phyloP scores from a whole-genome alignment of 2,113 vertebrate genomes.

The Opisthocomus hoazin region DNA sequence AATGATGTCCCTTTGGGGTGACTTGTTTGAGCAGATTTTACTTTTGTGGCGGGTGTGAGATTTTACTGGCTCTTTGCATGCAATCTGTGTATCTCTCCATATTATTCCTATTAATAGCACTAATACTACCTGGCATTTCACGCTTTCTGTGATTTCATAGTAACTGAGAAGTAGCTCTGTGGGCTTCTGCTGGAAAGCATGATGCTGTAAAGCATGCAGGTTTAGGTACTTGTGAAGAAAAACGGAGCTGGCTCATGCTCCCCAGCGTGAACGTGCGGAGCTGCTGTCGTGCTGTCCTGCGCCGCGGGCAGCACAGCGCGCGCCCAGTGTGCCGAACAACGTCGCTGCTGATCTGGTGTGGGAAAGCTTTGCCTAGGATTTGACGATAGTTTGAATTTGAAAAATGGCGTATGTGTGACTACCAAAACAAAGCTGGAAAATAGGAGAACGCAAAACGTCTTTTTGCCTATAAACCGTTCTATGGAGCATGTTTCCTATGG shows the following conservation, averaged over 20 bases:
- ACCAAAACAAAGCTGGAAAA: not conserved
- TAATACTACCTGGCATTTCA: not conserved
- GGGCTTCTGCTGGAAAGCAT: conserved; percentile 15
- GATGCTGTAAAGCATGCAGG: not conserved
- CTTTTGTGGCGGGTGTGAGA: not conserved
- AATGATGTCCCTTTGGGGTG: not conserved
- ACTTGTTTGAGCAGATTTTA: not conserved
- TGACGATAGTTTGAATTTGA: not conserved
- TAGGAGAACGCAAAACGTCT: not conserved
- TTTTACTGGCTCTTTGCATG: not conserved
- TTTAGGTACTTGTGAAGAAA: not conserved
- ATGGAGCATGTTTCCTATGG: conserved; percentile 9
- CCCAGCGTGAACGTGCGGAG: not conserved
- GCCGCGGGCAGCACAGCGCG: not conserved
- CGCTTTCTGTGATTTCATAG: not conserved
- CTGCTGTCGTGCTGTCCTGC: not conserved
- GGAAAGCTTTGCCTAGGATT: not conserved
- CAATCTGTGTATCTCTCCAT: not conserved
- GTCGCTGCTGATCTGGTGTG: not conserved
- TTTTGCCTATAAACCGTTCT: not conserved
- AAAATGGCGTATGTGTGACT: not conserved
- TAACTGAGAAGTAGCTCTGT: not conserved
- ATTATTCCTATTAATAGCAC: not conserved
- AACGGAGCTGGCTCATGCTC: not conserved
- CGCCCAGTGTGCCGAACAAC: not conserved